phyloP scores from a whole-genome alignment of 2,797 vertebrate genomes.

The Crax fasciolata region DNA sequence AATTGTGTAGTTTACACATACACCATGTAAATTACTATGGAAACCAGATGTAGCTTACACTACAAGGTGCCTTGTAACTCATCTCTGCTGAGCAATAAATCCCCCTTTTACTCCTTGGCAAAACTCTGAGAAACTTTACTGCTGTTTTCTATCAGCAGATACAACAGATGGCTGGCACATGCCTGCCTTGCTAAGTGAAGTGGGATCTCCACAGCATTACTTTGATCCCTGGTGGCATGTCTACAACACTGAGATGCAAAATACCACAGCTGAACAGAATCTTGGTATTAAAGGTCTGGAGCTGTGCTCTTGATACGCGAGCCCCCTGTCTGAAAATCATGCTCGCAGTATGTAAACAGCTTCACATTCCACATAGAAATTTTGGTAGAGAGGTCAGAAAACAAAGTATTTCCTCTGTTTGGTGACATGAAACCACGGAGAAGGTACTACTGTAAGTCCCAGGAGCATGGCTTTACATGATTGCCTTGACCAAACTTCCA shows the following conservation, averaged over 20 bases:
- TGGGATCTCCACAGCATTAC: conserved; percentile 82
- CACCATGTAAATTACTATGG: conserved; percentile 79
- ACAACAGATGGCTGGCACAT: conserved; percentile 93
- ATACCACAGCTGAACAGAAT: conserved; percentile 87
- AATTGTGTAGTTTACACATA: conserved; percentile 77
- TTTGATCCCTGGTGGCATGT: conserved; percentile 90
- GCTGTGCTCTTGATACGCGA: conserved; percentile 77
- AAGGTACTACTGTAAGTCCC: conserved; percentile 46
- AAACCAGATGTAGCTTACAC: conserved; percentile 85
- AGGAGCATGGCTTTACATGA: background rate
- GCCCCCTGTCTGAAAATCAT: conserved; percentile 70
- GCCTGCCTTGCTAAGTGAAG: conserved; percentile 85
- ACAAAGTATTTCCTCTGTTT: conserved; percentile 73
- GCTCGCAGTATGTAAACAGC: conserved; percentile 78
- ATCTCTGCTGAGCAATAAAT: conserved; percentile 87
- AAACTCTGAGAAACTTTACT: conserved; percentile 86
- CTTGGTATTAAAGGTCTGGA: conserved; percentile 85
- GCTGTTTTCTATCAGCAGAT: conserved; percentile 89
- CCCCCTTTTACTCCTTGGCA: conserved; percentile 80
- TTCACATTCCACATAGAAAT: conserved; percentile 76
- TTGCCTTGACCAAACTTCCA: conserved; percentile 15
- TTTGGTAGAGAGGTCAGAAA: conserved; percentile 74
- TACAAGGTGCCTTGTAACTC: conserved; percentile 87
- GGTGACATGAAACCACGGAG: conserved; percentile 63
- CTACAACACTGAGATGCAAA: conserved; percentile 87